Conservation (phyloP, 2,888 invertebrate species). For the Ornithoptera alexandrae region DNA sequence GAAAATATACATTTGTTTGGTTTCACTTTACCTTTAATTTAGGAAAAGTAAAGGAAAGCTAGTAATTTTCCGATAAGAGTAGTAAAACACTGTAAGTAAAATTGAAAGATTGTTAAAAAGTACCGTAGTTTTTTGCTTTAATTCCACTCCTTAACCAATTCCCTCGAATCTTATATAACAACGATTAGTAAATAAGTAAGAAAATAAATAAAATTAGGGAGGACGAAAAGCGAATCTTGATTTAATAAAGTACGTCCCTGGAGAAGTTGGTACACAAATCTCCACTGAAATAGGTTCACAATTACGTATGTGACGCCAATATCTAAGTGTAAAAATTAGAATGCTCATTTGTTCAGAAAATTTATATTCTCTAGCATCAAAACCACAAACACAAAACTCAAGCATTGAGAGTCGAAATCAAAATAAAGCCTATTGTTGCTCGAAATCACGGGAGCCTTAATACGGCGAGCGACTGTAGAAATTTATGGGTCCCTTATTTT, state of each 20-base stretch:
- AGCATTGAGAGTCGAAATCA: conserved; percentile 33
- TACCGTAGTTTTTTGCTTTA: neutral
- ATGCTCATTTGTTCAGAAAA: conserved; percentile 32
- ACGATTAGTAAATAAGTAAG: neutral
- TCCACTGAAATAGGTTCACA: conserved; percentile 13
- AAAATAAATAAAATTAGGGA: neutral
- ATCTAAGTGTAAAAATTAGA: conserved; percentile 30
- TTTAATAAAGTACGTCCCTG: conserved; percentile 9
- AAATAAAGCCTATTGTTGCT: conserved; percentile 48
- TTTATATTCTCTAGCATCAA: neutral
- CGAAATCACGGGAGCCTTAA: conserved; percentile 57
- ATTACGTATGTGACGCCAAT: conserved; percentile 21
- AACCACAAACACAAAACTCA: neutral
- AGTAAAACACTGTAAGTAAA: neutral
- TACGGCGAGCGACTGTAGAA: conserved; percentile 45
- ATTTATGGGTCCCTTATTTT: conserved; percentile 50
- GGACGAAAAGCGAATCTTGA: neutral
- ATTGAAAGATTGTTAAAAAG: neutral
- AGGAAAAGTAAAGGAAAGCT: neutral
- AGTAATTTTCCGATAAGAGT: neutral
- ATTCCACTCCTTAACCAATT: too few relatives aligned
- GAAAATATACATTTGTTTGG: conserved; percentile 4
- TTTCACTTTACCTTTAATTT: conserved; percentile 16
- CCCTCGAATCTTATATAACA: too few relatives aligned
- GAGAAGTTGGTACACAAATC: conserved; percentile 18